Percentiles rank a stretch among this genome's conserved stretches.
These are phyloP conservation scores for Dermolepida albohirtum DNA, from an alignment of 2,888 invertebrate species.

Conservation along the genomic window DNA sequence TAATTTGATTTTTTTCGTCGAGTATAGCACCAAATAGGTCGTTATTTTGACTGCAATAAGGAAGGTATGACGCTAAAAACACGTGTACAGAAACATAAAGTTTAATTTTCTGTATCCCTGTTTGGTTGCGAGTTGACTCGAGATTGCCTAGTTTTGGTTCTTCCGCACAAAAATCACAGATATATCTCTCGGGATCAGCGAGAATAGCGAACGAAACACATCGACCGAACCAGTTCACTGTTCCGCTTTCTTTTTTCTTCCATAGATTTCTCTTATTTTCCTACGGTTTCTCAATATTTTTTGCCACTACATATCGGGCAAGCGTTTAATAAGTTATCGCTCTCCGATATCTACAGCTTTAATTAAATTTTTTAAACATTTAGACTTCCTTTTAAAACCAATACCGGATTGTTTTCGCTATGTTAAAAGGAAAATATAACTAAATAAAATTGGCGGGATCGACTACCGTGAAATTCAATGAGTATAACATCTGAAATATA, in stretches of 20 bases:
- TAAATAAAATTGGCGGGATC: no score
- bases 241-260: slow-evolving; percentile 43
- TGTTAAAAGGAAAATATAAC: no score
- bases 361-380: no score
- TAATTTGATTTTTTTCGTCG: neutral
- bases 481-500: no score
- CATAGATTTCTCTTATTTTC: slow-evolving; percentile 12
- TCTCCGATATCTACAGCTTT: no score
- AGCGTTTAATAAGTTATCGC: no score
- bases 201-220: slow-evolving; percentile 48
- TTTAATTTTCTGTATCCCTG: slow-evolving; percentile 53
- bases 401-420: no score
- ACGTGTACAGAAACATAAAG: slow-evolving; percentile 50
- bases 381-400: no score
- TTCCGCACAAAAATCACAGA: slow-evolving; percentile 52
- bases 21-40: slow-evolving; percentile 25
- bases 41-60: slow-evolving; percentile 42
- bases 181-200: slow-evolving; percentile 49
- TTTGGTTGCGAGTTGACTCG: slow-evolving; percentile 50
- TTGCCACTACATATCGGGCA: neutral
- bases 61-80: slow-evolving; percentile 48
- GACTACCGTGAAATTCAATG: no score
- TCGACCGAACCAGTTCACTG: slow-evolving; percentile 49
- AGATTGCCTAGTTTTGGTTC: slow-evolving; percentile 53
- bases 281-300: neutral